Evolutionary conservation across 2,888 invertebrate species (phyloP).

Genomic region (Drosophila rubida): DNA sequence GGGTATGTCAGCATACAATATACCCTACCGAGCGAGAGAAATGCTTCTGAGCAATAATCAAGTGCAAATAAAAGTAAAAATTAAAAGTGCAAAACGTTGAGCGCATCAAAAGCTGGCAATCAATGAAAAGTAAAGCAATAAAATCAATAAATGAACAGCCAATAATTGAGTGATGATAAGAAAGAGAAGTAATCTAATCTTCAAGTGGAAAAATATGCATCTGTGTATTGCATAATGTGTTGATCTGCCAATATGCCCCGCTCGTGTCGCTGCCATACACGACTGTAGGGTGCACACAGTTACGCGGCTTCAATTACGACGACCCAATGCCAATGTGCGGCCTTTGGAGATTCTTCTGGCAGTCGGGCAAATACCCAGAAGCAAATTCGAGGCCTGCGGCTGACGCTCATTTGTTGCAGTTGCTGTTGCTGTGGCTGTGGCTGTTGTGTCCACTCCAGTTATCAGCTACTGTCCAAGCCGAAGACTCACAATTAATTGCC

Average conservation of each 20-base stretch:
- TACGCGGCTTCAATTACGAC: conserved; percentile 72
- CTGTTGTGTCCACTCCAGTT: conserved; percentile 47
- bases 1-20: not conserved
- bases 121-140: too few relatives aligned
- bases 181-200: too few relatives aligned
- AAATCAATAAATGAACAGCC: too few relatives aligned
- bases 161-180: too few relatives aligned
- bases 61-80: not conserved
- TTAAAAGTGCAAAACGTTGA: too few relatives aligned
- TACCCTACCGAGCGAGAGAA: not conserved
- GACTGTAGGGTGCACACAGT: conserved; percentile 54
- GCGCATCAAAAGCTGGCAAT: too few relatives aligned
- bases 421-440: conserved; percentile 28
- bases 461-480: conserved; percentile 74
- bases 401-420: conserved; percentile 41
- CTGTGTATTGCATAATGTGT: too few relatives aligned
- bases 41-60: not conserved
- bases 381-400: conserved; percentile 28
- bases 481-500: conserved; percentile 75
- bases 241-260: conserved; percentile 37
- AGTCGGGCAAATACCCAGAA: conserved; percentile 12
- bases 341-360: conserved; percentile 5
- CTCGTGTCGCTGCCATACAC: conserved; percentile 16
- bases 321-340: conserved; percentile 31
- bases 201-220: too few relatives aligned